Conservation (phyloP, 2,797 vertebrate genomes). For the Benthosema pterotum region DNA sequence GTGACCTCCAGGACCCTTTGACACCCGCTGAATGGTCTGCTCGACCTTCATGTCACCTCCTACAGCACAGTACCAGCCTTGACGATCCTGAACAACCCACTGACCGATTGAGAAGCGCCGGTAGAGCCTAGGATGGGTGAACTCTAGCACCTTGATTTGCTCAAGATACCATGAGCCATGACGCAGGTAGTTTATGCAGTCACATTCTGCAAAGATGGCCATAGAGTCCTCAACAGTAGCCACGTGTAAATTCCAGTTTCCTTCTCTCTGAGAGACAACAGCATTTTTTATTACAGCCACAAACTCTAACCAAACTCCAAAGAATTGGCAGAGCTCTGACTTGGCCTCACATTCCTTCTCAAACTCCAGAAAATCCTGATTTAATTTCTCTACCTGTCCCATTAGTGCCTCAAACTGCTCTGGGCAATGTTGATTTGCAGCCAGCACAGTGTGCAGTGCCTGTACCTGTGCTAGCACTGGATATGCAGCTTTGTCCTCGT, state of each 20-base stretch:
- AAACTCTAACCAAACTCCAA: slow-evolving; percentile 6
- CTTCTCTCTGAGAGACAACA: slow-evolving; percentile 12
- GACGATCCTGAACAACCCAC: slow-evolving; percentile 8
- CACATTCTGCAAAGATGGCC: slow-evolving; percentile 7
- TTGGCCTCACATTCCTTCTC: neutral
- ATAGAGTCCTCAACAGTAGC: slow-evolving; percentile 7
- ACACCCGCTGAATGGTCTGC: slow-evolving; percentile 14
- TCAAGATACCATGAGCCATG: no score
- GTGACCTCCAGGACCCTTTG: no score
- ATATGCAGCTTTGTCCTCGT: no score
- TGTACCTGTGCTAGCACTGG: no score
- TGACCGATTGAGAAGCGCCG: no score
- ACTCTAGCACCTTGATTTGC: no score
- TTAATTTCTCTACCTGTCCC: no score
- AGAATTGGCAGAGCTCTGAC: neutral
- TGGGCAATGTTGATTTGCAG: no score
- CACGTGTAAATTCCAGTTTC: slow-evolving; percentile 7
- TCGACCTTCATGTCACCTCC: slow-evolving; percentile 11
- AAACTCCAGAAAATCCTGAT: no score
- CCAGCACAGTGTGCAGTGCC: no score
- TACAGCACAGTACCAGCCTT: slow-evolving; percentile 3
- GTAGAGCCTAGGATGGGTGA: no score
- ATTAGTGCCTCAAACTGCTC: no score
- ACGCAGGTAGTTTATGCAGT: slow-evolving; percentile 7
- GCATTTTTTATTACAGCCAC: slow-evolving; percentile 5